Evolutionary conservation across 2,113 vertebrate species (phyloP).

Genomic region (Probosciger aterrimus): DNA sequence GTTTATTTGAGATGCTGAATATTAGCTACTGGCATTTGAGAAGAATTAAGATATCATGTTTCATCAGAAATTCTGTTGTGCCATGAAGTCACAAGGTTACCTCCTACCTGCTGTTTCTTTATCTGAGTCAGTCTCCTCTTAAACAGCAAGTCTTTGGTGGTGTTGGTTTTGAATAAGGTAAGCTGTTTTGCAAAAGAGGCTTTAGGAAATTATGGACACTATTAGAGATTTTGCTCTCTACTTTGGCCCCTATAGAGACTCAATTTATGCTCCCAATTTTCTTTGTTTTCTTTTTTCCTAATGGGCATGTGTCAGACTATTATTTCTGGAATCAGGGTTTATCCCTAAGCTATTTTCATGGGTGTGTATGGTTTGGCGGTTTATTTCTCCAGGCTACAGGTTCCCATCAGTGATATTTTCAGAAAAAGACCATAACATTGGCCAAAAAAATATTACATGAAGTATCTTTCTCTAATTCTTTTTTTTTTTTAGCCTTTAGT

Average conservation of each 20-base stretch:
- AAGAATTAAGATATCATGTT: background rate
- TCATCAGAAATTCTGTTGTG: background rate
- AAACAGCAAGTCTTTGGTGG: background rate
- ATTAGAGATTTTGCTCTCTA: background rate
- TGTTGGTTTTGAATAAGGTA: background rate
- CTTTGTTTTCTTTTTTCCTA: background rate
- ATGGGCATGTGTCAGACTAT: background rate
- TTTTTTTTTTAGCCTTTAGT: background rate
- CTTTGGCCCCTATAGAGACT: background rate
- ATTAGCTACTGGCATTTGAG: background rate
- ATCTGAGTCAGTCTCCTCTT: background rate
- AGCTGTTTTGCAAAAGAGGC: background rate
- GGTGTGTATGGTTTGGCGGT: background rate
- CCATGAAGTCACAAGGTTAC: background rate
- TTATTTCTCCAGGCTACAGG: background rate
- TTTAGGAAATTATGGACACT: background rate
- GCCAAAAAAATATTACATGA: background rate
- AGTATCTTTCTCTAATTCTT: background rate
- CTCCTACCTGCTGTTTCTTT: background rate
- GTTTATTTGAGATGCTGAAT: background rate
- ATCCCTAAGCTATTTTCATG: accelerated
- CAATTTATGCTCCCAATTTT: background rate
- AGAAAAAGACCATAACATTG: background rate
- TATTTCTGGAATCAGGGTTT: background rate
- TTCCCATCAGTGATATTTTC: background rate